These are phyloP conservation scores for Myotis lucifugus DNA, from an alignment of 2,113 vertebrate genomes.

Conservation along the genomic window DNA sequence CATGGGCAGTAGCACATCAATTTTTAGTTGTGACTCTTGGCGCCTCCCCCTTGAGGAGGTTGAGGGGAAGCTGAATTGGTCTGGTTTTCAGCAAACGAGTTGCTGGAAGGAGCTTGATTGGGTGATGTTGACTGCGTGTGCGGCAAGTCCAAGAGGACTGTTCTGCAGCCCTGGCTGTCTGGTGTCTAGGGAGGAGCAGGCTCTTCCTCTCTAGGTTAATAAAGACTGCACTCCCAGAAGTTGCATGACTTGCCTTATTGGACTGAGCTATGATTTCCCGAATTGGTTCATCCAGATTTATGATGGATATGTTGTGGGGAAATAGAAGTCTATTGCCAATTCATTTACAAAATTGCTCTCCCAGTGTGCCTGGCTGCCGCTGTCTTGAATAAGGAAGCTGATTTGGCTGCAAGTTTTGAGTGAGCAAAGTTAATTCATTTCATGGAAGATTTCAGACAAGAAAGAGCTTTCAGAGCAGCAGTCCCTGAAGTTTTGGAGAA, in stretches of 20 bases:
- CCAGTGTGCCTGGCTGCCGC: neutral
- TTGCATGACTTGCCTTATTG: neutral
- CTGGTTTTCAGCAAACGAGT: neutral
- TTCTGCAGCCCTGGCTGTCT: neutral
- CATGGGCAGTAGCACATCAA: accelerated
- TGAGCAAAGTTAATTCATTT: neutral
- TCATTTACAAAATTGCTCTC: slow-evolving; percentile 16
- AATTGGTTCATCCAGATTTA: neutral
- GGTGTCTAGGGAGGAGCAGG: neutral
- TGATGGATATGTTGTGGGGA: neutral
- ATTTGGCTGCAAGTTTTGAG: neutral
- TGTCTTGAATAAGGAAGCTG: neutral
- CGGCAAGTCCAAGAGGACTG: neutral
- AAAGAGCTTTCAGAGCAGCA: neutral
- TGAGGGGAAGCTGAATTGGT: neutral
- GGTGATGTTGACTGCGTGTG: neutral
- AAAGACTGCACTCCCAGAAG: neutral
- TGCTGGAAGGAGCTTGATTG: neutral
- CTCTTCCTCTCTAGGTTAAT: neutral
- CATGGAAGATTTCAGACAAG: neutral
- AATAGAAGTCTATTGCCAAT: neutral
- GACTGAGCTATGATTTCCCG: neutral
- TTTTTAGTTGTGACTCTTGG: neutral
- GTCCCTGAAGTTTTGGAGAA: neutral
- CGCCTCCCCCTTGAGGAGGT: neutral